Evolutionary conservation across 1,140 invertebrate genomes (phyloP).

Genomic region (Habropoda laboriosa): DNA sequence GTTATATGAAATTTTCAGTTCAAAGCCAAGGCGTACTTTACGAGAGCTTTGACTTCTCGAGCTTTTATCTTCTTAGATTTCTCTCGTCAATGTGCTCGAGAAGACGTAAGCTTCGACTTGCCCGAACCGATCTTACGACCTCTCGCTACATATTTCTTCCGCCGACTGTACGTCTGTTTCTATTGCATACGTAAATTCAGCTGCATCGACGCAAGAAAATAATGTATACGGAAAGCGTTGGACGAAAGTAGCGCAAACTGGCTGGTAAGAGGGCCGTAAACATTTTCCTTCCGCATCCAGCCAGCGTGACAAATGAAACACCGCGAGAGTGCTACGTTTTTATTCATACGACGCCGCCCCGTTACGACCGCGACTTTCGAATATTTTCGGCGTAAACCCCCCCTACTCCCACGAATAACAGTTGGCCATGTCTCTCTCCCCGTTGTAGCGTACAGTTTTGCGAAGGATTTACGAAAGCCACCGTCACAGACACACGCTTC

Average conservation of each 20-base stretch:
- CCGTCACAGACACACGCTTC: not conserved
- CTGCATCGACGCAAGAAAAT: not conserved
- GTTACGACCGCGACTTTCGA: not conserved
- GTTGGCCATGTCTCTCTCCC: not conserved
- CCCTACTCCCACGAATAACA: not conserved
- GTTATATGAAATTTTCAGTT: too few relatives aligned
- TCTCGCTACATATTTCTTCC: too few relatives aligned
- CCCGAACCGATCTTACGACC: too few relatives aligned
- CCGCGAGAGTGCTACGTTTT: not conserved
- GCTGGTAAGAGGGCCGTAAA: not conserved
- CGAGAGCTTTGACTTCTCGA: too few relatives aligned
- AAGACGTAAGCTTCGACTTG: too few relatives aligned
- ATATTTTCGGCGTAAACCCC: not conserved
- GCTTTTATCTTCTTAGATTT: too few relatives aligned
- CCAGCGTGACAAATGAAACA: conserved; percentile 3
- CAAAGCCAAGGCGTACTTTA: too few relatives aligned
- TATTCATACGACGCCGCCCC: not conserved
- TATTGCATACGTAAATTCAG: not conserved
- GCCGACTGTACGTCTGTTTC: too few relatives aligned
- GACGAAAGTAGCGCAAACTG: not conserved
- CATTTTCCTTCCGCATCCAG: not conserved
- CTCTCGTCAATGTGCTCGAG: too few relatives aligned
- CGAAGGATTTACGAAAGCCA: conserved; percentile 17
- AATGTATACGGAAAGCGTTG: not conserved
- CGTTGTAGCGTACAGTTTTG: not conserved